These are phyloP conservation scores for Campopleginae sp. DNA, from an alignment of 2,888 invertebrate genomes.

Conservation along the genomic window DNA sequence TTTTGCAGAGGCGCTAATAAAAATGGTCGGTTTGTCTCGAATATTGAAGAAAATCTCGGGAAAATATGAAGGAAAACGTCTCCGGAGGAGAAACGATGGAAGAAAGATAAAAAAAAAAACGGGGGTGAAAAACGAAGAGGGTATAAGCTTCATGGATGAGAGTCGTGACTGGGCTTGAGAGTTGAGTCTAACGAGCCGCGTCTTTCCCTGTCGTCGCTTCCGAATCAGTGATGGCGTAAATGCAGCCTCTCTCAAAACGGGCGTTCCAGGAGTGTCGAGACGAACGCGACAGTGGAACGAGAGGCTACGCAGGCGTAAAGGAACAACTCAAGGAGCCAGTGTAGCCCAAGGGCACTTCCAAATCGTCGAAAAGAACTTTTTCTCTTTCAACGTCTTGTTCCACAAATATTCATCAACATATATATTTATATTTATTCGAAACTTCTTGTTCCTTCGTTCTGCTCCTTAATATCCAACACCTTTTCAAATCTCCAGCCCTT, in stretches of 20 bases:
- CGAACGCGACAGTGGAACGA: slow-evolving; percentile 17
- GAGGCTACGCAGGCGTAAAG: slow-evolving; percentile 41
- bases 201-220: slow-evolving; percentile 63
- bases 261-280: slow-evolving; percentile 36
- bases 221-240: slow-evolving; percentile 65
- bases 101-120: slow-evolving; percentile 10
- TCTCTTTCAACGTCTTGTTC: background rate
- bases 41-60: slow-evolving; percentile 9
- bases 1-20: background rate
- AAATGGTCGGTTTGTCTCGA: background rate
- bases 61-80: background rate
- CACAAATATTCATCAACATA: background rate
- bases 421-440: slow-evolving; percentile 52
- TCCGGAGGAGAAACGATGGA: background rate
- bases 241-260: slow-evolving; percentile 33
- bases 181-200: slow-evolving; percentile 66
- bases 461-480: slow-evolving; percentile 28
- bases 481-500: slow-evolving; percentile 10
- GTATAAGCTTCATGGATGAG: slow-evolving; percentile 53
- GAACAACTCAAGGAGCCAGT: slow-evolving; percentile 29
- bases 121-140: slow-evolving; percentile 34
- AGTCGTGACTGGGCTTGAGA: slow-evolving; percentile 51
- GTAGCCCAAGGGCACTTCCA: slow-evolving; percentile 45
- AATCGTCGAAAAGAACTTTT: slow-evolving; percentile 13
- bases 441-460: slow-evolving; percentile 49